Evolutionary conservation across 2,888 invertebrate genomes (phyloP).

Genomic region (Cryptus armator): DNA sequence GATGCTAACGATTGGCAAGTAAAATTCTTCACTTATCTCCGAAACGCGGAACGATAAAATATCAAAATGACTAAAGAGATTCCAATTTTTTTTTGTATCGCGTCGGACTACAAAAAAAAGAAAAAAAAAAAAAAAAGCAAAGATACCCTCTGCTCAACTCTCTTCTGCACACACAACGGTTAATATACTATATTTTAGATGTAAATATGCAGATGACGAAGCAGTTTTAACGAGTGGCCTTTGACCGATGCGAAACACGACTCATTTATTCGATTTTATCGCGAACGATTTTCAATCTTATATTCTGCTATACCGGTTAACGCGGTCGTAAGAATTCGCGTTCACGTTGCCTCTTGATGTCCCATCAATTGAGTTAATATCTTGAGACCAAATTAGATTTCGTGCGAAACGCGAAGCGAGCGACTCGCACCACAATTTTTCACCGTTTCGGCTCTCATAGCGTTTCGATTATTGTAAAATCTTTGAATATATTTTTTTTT

Average conservation of each 20-base stretch:
- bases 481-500: slow-evolving; percentile 3
- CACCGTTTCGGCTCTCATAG: not conserved
- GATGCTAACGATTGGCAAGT: slow-evolving; percentile 20
- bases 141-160: not conserved
- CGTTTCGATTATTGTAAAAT: not conserved
- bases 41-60: slow-evolving; percentile 5
- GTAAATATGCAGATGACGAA: slow-evolving; percentile 54
- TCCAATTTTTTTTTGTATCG: not conserved
- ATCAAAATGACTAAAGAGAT: slow-evolving; percentile 1
- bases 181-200: slow-evolving; percentile 47
- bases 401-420: not conserved
- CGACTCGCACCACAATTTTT: not conserved
- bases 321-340: not conserved
- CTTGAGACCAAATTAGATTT: slow-evolving; percentile 28
- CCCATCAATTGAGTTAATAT: slow-evolving; percentile 36
- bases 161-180: slow-evolving; percentile 9
- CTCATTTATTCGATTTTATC: slow-evolving; percentile 23
- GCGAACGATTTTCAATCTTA: slow-evolving; percentile 1
- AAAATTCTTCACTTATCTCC: slow-evolving; percentile 27
- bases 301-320: slow-evolving; percentile 1
- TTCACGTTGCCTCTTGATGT: slow-evolving; percentile 20
- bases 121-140: not conserved
- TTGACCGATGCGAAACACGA: slow-evolving; percentile 18
- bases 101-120: not conserved
- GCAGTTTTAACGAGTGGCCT: slow-evolving; percentile 38